These are phyloP conservation scores for Mustela erminea DNA, from an alignment of 2,797 vertebrate species.

Conservation along the genomic window DNA sequence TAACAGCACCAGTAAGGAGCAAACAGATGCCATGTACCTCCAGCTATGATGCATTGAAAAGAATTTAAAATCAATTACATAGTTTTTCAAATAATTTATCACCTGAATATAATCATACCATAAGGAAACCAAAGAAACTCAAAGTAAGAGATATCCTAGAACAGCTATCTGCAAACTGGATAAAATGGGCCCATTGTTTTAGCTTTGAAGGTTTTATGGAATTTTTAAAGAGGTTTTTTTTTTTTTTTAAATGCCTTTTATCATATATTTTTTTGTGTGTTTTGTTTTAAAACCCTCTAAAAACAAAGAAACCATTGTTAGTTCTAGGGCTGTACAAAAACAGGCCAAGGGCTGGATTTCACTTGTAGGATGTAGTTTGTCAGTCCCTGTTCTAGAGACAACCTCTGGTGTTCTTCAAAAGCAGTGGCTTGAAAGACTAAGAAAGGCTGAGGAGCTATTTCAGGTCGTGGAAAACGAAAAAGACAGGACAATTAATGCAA, in stretches of 20 bases:
- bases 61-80: neutral
- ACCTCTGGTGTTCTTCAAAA: neutral
- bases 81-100: neutral
- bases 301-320: neutral
- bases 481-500: neutral
- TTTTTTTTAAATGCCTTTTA: neutral
- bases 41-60: neutral
- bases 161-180: neutral
- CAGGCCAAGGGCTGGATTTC: neutral
- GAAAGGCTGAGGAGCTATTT: neutral
- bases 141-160: neutral
- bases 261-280: neutral
- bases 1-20: neutral
- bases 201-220: neutral
- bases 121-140: neutral
- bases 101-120: neutral
- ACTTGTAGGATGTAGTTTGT: neutral
- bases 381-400: neutral
- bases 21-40: neutral
- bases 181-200: neutral
- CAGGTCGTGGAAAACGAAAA: neutral
- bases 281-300: slow-evolving; percentile 1
- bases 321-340: neutral
- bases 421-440: neutral
- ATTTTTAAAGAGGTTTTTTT: neutral